Percentiles rank a stretch among this genome's conserved stretches.
phyloP scores from a whole-genome alignment of 2,797 vertebrate genomes.

The Ctenopoma kingsleyae region DNA sequence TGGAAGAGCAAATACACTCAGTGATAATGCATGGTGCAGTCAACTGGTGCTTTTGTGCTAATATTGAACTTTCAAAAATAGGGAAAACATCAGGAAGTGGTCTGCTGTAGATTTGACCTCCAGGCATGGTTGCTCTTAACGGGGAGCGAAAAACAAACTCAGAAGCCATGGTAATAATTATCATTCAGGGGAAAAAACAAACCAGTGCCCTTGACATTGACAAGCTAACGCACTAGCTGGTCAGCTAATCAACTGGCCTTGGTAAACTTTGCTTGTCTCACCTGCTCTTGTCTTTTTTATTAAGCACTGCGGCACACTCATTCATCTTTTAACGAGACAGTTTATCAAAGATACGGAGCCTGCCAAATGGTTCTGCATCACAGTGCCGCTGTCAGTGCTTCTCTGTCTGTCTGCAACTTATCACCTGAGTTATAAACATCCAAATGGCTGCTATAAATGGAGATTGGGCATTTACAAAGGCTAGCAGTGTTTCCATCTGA shows the following conservation, averaged over 20 bases:
- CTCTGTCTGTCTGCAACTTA: constrained; percentile 58
- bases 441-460: constrained; percentile 66
- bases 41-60: constrained; percentile 66
- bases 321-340: constrained; percentile 77
- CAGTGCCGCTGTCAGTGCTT: constrained; percentile 48
- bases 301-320: constrained; percentile 62
- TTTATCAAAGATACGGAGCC: constrained; percentile 70
- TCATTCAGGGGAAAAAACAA: constrained; percentile 59
- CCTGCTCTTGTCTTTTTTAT: constrained; percentile 63
- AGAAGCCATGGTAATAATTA: constrained; percentile 40
- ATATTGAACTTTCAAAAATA: constrained; percentile 74
- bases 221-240: constrained; percentile 43
- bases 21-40: constrained; percentile 68
- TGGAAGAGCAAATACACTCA: constrained; percentile 78
- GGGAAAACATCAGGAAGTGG: constrained; percentile 44
- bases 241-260: constrained; percentile 71
- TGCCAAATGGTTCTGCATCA: constrained; percentile 61
- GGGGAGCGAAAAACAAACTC: constrained; percentile 33
- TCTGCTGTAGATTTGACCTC: constrained; percentile 43
- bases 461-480: constrained; percentile 55
- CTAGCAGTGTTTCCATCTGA: constrained; percentile 48
- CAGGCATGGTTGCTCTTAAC: constrained; percentile 36
- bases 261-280: constrained; percentile 66
- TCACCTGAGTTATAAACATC: constrained; percentile 65
- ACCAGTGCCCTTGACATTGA: constrained; percentile 73